phyloP scores from a whole-genome alignment of 2,888 invertebrate species.

The Alsophila aescularia region DNA sequence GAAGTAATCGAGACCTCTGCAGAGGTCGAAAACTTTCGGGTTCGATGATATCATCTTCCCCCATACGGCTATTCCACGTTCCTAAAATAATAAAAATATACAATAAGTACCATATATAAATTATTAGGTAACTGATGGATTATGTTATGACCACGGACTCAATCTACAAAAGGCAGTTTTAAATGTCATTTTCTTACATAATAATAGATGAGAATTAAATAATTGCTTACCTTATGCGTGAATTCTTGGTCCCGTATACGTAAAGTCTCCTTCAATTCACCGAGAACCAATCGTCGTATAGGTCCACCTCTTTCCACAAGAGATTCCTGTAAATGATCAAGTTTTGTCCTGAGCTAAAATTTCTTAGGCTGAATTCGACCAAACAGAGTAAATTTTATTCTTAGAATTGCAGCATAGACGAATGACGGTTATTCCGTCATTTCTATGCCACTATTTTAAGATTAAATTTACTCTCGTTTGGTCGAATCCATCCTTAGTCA shows the following conservation, averaged over 20 bases:
- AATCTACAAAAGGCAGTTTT: no score
- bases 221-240: constrained; percentile 57
- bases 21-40: constrained; percentile 71
- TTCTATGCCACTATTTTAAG: no score
- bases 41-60: constrained; percentile 66
- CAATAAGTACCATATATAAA: no score
- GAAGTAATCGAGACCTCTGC: constrained; percentile 68
- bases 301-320: constrained; percentile 68
- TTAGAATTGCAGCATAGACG: no score
- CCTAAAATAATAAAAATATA: constrained; percentile 45
- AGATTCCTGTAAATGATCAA: constrained; percentile 59
- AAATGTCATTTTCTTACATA: no score
- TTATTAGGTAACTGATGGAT: no score
- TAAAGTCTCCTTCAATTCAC: constrained; percentile 70
- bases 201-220: not conserved
- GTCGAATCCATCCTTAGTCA: no score
- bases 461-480: no score
- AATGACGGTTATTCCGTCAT: no score
- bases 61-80: constrained; percentile 74
- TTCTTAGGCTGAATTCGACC: no score
- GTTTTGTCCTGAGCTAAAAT: not conserved
- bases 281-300: constrained; percentile 68
- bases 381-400: no score
- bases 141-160: no score
- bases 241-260: constrained; percentile 67